These are phyloP conservation scores for Falco rusticolus DNA, from an alignment of 2,797 vertebrate species.

Conservation along the genomic window DNA sequence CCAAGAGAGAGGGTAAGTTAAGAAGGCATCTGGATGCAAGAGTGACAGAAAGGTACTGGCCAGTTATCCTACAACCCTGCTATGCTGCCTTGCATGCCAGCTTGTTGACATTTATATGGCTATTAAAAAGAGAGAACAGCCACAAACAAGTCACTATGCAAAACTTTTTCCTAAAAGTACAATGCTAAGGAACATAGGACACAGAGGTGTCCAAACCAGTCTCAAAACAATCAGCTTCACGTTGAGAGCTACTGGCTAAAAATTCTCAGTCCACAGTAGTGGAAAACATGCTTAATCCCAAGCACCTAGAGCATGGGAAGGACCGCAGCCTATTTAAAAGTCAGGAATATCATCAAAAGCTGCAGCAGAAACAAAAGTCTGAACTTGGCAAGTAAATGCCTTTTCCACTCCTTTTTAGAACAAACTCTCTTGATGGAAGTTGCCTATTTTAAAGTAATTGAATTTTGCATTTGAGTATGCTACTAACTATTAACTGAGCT, in stretches of 20 bases:
- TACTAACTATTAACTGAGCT: not conserved
- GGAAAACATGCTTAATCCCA: not conserved
- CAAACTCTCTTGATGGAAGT: not conserved
- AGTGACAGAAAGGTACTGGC: not conserved
- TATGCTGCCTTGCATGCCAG: not conserved
- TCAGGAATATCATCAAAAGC: not conserved
- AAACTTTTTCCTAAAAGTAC: not conserved
- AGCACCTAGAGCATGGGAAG: not conserved
- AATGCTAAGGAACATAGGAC: not conserved
- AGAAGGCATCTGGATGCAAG: not conserved
- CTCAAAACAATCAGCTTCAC: not conserved
- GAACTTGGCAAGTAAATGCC: constrained; percentile 18
- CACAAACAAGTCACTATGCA: not conserved
- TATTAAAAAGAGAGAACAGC: constrained; percentile 15
- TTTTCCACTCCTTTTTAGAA: constrained; percentile 23
- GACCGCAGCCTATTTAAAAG: not conserved
- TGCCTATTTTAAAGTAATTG: not conserved
- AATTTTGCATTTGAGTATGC: not conserved
- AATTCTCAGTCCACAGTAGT: not conserved
- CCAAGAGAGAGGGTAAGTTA: not conserved
- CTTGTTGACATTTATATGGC: constrained; percentile 13
- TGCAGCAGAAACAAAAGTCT: not conserved
- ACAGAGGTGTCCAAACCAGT: not conserved
- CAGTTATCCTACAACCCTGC: not conserved
- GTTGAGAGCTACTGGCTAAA: not conserved